These are phyloP conservation scores for Equus przewalskii DNA, from an alignment of 2,113 vertebrate genomes.

Conservation along the genomic window DNA sequence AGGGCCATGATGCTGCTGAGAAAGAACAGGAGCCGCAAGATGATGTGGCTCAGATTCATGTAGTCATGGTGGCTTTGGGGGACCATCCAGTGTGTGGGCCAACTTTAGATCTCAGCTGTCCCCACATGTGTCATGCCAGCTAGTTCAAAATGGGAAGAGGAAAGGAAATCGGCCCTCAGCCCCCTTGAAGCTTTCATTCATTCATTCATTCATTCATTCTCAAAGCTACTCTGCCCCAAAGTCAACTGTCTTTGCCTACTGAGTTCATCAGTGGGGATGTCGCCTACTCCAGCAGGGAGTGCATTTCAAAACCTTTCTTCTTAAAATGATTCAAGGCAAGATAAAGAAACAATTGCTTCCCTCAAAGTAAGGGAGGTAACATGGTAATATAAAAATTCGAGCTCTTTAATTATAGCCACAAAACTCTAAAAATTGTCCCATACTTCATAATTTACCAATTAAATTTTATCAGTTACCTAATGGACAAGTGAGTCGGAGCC, in stretches of 20 bases:
- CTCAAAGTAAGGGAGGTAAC: background rate
- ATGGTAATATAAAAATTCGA: background rate
- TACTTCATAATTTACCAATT: constrained; percentile 15
- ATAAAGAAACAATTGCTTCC: background rate
- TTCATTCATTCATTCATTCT: background rate
- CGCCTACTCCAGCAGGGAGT: background rate
- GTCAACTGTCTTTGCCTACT: background rate
- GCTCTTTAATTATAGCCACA: background rate
- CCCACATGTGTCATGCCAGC: background rate
- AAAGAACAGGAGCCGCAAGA: background rate
- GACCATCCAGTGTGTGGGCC: background rate
- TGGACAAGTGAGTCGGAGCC: background rate
- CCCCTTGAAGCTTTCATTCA: background rate
- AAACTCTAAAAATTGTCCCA: background rate
- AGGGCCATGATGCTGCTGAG: background rate
- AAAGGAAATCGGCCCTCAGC: background rate
- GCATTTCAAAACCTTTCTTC: background rate
- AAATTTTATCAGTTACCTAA: constrained; percentile 53
- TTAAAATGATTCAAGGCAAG: background rate
- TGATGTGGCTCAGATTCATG: background rate
- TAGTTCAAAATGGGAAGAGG: background rate
- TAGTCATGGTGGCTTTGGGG: background rate
- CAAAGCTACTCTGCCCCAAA: background rate
- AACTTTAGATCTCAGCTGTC: background rate
- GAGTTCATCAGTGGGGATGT: background rate